These are phyloP conservation scores for Drosophila diplacantha DNA, from an alignment of 2,888 invertebrate species.

Conservation along the genomic window DNA sequence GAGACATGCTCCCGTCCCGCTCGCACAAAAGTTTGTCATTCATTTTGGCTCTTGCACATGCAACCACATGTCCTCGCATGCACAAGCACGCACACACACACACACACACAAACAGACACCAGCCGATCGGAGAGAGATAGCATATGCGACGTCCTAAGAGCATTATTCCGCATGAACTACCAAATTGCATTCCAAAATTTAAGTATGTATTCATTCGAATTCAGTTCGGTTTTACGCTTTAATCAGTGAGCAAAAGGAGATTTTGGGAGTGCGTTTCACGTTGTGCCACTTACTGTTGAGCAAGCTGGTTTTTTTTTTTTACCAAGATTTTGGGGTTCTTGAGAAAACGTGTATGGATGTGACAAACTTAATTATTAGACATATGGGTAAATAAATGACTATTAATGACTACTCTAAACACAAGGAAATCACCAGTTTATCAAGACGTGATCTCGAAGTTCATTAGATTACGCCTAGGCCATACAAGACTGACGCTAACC, in stretches of 20 bases:
- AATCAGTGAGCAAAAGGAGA: constrained; percentile 14
- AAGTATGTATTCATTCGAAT: constrained; percentile 57
- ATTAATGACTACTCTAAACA: too few relatives aligned
- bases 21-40: constrained; percentile 47
- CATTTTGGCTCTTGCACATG: constrained; percentile 48
- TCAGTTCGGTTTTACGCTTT: constrained; percentile 33
- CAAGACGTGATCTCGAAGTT: too few relatives aligned
- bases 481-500: too few relatives aligned
- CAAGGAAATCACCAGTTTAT: too few relatives aligned
- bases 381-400: too few relatives aligned
- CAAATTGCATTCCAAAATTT: constrained; percentile 63
- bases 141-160: constrained; percentile 39
- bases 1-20: constrained; percentile 30
- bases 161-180: constrained; percentile 52
- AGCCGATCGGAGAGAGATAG: constrained; percentile 9
- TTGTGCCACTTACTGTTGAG: background rate
- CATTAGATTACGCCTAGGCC: too few relatives aligned
- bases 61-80: constrained; percentile 40
- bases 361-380: too few relatives aligned
- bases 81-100: constrained; percentile 19
- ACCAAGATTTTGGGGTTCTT: too few relatives aligned
- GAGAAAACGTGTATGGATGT: background rate
- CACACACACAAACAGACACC: constrained; percentile 2
- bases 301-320: background rate
- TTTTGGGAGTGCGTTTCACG: background rate